A percentile compares a stretch with the other conserved stretches of the same genome.
phyloP scores from a whole-genome alignment of 2,113 vertebrate species.

The Cynopterus brachyotis region DNA sequence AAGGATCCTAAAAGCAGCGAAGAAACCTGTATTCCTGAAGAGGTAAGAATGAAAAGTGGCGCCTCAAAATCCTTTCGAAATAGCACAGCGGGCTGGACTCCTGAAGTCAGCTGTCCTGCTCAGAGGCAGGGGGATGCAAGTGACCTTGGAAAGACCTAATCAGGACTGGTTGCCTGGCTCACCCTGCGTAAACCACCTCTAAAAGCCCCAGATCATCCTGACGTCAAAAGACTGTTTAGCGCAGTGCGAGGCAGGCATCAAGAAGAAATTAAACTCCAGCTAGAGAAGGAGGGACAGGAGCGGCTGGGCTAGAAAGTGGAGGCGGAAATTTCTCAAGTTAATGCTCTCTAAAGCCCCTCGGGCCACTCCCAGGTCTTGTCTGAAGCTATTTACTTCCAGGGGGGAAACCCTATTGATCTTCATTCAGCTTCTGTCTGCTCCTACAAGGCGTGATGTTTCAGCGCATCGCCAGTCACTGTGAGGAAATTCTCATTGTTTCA shows the following conservation, averaged over 20 bases:
- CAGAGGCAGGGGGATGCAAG: not conserved
- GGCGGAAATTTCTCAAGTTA: slow-evolving; percentile 76
- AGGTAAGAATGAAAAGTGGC: not conserved
- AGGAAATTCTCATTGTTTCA: slow-evolving; percentile 80
- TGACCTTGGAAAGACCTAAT: slow-evolving; percentile 28
- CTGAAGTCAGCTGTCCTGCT: not conserved
- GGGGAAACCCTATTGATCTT: slow-evolving; percentile 81
- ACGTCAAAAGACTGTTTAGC: slow-evolving; percentile 22
- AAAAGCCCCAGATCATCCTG: slow-evolving; percentile 35
- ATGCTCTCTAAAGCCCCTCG: slow-evolving; percentile 61
- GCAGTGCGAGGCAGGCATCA: not conserved
- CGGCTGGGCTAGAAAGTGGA: slow-evolving; percentile 54
- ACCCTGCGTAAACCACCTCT: not conserved
- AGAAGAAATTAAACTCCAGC: slow-evolving; percentile 55
- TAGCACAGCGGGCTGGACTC: not conserved
- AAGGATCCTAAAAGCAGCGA: not conserved
- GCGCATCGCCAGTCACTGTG: slow-evolving; percentile 64
- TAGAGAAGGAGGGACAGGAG: not conserved
- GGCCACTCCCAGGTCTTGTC: slow-evolving; percentile 84
- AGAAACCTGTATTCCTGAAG: not conserved
- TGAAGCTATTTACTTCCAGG: slow-evolving; percentile 84
- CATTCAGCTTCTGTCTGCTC: slow-evolving; percentile 81
- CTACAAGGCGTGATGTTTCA: slow-evolving; percentile 68
- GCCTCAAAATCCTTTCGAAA: not conserved
- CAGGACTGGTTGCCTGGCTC: not conserved